phyloP scores from a whole-genome alignment of 2,888 invertebrate genomes.

The Drosophila cracens region DNA sequence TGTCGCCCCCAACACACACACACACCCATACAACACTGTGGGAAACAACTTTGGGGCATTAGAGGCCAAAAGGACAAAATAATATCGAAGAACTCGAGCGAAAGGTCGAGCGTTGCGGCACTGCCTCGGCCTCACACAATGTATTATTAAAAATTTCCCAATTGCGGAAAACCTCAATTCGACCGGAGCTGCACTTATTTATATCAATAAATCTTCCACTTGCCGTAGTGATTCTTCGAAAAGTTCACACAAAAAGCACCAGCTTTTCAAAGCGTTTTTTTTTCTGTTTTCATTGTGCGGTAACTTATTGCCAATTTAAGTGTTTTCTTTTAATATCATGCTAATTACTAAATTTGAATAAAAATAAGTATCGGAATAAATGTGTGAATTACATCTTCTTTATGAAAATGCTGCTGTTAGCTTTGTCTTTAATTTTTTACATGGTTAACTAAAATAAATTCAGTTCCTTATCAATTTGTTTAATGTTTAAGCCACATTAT shows the following conservation, averaged over 20 bases:
- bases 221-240: constrained; percentile 2
- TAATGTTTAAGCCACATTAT: neutral
- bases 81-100: neutral
- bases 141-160: constrained; percentile 48
- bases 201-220: constrained; percentile 13
- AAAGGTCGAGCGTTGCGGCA: neutral
- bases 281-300: neutral
- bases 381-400: neutral
- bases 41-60: constrained; percentile 8
- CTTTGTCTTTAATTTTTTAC: neutral
- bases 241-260: neutral
- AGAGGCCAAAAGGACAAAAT: constrained; percentile 13
- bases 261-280: neutral
- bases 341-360: neutral
- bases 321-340: neutral
- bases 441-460: neutral
- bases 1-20: neutral
- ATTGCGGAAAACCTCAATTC: constrained; percentile 15
- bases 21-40: neutral
- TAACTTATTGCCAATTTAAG: neutral
- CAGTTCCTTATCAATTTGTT: neutral
- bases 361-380: neutral
- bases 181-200: neutral
- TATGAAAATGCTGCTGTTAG: neutral
- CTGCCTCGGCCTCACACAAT: neutral